Evolutionary conservation across 2,113 vertebrate genomes (phyloP).

Genomic region (Saimiri boliviensis): DNA sequence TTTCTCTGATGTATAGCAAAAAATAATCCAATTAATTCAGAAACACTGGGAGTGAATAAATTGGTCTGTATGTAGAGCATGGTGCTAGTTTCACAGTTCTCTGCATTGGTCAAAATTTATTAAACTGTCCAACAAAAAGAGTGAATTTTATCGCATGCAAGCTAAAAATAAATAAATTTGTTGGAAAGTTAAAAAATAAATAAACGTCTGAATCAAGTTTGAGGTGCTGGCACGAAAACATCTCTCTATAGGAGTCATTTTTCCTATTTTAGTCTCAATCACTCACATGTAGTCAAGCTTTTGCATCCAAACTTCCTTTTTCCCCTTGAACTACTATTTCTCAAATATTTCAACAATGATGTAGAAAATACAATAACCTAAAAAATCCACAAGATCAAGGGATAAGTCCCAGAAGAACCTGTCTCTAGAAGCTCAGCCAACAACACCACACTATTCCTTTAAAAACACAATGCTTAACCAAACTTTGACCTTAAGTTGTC

Average conservation of each 20-base stretch:
- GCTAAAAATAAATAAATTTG: background rate
- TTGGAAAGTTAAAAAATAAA: background rate
- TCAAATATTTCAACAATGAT: constrained; percentile 21
- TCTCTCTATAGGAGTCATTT: background rate
- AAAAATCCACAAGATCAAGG: background rate
- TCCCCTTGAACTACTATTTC: background rate
- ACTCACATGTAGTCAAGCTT: background rate
- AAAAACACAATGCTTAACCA: constrained; percentile 39
- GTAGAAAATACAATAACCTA: background rate
- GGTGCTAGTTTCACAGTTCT: background rate
- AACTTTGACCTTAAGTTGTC: constrained; percentile 46
- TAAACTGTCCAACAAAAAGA: background rate
- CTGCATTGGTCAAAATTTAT: background rate
- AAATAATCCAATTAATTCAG: background rate
- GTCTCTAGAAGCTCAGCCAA: background rate
- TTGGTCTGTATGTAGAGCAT: background rate
- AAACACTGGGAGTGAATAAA: background rate
- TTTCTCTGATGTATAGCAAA: background rate
- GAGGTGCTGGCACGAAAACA: background rate
- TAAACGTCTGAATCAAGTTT: background rate
- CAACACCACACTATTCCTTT: background rate
- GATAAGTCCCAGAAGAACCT: background rate
- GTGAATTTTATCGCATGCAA: background rate
- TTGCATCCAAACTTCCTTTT: background rate
- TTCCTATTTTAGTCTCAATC: background rate